Evolutionary conservation across 2,797 vertebrate genomes (phyloP), one percentile per base, ranked within the genome.

Genomic region (Crenichthys baileyi): DNA sequence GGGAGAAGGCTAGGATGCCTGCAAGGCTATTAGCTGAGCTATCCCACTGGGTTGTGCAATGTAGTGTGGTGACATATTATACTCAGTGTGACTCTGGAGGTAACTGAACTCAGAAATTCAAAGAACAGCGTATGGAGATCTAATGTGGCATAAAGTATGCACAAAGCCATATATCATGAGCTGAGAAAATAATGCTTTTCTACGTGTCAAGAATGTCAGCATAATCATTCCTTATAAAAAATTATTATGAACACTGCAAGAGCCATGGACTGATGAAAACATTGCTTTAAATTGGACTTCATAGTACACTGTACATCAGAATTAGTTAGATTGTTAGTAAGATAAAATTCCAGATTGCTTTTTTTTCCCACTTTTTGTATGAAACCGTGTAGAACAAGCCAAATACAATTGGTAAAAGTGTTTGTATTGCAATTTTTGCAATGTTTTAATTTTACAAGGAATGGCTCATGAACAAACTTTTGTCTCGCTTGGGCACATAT

Each of bases 11-110:
- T 75, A 73, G 18, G 2, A 65, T 67, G 83, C 72, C 41, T 78
- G 87, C 81, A 80, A 84, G 80, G 89, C 88, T 83, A 83, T 88
- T 81, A 87, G 87, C 84, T 41, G 82, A 83, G 91, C 79, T 46
- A 72, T 81, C 88, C 84, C 72, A 84, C 92, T 90, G 91, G 18
- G 73, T 68, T 65, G 77, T 79, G 85, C 87, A 74, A 71, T 76
- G 76, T 58, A 75, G 67, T 73, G 80, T 67, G 79, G 73, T 86
- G 89, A 92, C 91, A 91, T 88, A 90, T 89, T 80, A 85, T 76
- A 74, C 61, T 26, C 36, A 84, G 76, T 82, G 78, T 73, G 83
- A 88, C 87, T 51, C 67, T 65, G 44, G 80, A 90, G 88, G 85
- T 85, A 88, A 83, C 76, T 75, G 71, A 82, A 90, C 82, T 86